Evolutionary conservation across 2,113 vertebrate genomes (phyloP), one percentile per base, ranked within the genome.

Genomic region (Siniperca chuatsi): DNA sequence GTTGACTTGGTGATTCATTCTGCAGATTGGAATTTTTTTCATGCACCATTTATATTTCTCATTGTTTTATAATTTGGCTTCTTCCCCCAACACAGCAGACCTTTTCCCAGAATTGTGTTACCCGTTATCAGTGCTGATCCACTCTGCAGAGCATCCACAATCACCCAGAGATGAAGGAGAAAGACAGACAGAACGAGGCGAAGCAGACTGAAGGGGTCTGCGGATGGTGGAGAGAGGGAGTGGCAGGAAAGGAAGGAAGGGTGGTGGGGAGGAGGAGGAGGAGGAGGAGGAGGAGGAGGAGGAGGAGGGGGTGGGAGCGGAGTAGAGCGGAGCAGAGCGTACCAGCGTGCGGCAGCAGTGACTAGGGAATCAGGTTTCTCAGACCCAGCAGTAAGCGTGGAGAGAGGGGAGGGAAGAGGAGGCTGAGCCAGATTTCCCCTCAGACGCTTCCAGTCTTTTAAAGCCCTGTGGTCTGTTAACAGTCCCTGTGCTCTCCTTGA

Each of bases 331-430:
- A 68, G 48, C 23, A 48, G 85, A 86, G 61, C 75, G 75, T 68
- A 76, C 85, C 86, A 92, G 84, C 8, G 29, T 87, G 82, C 65
- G 58, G 88, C 57, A 86, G 89, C 84, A 62, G 69, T 16, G 79
- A 83, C 69, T 64, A 61, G 79, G 89, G 91, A 91, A 79, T 93
- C 88, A 75, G 64, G 64, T 94, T 94, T 94, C 89, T 61, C 62
- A 79, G 86, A 58, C 16, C 33, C 35, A 65, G 84, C 67, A 73
- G 75, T 74, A 23, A 68, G 70, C 76, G 64, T 35, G 65, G 60
- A 52, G 25, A 46, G 57, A 79, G 73, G 69, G 77, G 82, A 79
- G 72, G 79, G 67, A 75, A 55, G 74, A 69, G 78, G 79, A 77
- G 84, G 67, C 75, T 54, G 79, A 78, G 84, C 66, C 79, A 84